A percentile compares a stretch with the other conserved stretches of the same genome.
These are phyloP conservation scores for Julus scandinavius DNA, from an alignment of 2,888 invertebrate genomes.

Conservation along the genomic window DNA sequence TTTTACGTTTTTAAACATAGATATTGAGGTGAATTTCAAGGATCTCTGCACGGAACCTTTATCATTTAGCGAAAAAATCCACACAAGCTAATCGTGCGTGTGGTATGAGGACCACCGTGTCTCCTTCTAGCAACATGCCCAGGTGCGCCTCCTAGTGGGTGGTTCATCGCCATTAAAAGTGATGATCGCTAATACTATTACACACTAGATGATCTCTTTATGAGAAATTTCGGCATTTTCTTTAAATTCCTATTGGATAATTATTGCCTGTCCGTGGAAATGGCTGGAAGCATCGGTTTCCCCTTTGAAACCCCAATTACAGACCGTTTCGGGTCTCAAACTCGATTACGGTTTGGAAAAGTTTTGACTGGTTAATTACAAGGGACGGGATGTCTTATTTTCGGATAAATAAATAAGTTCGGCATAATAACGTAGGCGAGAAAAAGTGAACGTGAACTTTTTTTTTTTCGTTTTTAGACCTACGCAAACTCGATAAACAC, in stretches of 20 bases:
- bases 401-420: slow-evolving; percentile 21
- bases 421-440: slow-evolving; percentile 21
- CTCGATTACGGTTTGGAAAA: slow-evolving; percentile 6
- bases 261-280: neutral
- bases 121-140: neutral
- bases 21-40: too few species aligned
- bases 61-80: too few species aligned
- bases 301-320: neutral
- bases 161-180: neutral
- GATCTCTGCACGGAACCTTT: too few species aligned
- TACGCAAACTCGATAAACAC: neutral
- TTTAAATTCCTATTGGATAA: slow-evolving; percentile 14
- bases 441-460: neutral
- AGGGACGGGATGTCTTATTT: neutral
- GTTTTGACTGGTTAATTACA: slow-evolving; percentile 8
- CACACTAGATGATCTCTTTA: neutral
- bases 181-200: neutral
- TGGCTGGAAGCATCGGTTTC: neutral
- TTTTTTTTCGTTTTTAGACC: neutral
- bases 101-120: neutral
- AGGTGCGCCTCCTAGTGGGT: slow-evolving; percentile 12
- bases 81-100: too few species aligned
- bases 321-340: neutral
- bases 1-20: too few species aligned
- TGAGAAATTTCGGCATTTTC: neutral